Percentiles rank a stretch among this genome's conserved stretches.
Evolutionary conservation across 1,140 invertebrate species (phyloP).

Genomic region (Lordiphosa collinella): DNA sequence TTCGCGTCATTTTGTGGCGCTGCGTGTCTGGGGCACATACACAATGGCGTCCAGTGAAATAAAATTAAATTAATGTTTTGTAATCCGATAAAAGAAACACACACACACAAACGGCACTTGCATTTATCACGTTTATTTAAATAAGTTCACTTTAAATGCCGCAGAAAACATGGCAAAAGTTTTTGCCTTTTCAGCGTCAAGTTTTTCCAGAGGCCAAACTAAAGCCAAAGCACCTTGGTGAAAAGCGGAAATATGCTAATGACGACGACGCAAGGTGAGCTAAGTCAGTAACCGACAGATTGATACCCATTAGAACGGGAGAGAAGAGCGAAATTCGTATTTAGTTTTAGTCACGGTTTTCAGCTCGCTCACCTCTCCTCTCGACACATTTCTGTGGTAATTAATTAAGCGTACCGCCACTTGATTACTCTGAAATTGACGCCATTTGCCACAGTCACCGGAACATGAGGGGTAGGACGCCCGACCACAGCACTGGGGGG

Average conservation of each 20-base stretch:
- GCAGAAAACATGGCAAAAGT: conserved; percentile 24
- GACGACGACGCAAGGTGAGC: neutral
- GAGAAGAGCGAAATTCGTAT: no score
- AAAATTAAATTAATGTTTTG: conserved; percentile 73
- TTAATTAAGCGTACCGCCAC: conserved; percentile 61
- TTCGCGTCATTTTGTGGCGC: conserved; percentile 59
- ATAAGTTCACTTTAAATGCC: neutral
- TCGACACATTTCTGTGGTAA: conserved; percentile 25
- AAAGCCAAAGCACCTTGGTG: conserved; percentile 3
- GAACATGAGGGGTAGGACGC: neutral
- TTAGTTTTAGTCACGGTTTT: no score
- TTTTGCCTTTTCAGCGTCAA: neutral
- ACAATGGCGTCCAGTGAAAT: conserved; percentile 19
- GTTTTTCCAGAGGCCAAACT: neutral
- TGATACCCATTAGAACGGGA: no score
- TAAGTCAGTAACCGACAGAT: neutral
- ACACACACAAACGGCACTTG: neutral
- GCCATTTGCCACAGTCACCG: conserved; percentile 47
- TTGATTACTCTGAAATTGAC: conserved; percentile 72
- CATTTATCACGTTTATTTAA: no score
- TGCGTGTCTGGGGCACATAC: conserved; percentile 27
- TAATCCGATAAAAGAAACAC: conserved; percentile 57
- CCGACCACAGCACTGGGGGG: neutral
- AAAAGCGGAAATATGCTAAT: conserved; percentile 5
- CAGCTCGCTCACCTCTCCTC: no score